A percentile compares a stretch with the other conserved stretches of the same genome.
phyloP scores from a whole-genome alignment of 2,888 invertebrate genomes.

The Tenthredo amoena region DNA sequence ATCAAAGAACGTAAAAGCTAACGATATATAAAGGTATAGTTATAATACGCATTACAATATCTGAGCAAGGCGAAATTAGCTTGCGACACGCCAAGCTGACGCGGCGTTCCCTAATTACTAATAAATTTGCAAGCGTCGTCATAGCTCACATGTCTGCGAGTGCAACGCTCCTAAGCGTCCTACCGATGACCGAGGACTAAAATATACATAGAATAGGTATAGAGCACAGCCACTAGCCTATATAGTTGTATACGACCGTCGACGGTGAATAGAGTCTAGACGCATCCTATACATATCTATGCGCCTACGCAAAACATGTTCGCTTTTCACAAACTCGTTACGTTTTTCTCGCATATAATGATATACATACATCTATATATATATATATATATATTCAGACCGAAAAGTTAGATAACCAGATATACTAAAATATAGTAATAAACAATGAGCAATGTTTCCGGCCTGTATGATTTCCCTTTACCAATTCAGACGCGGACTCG shows the following conservation, averaged over 20 bases:
- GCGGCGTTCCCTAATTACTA: background rate
- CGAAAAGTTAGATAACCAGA: background rate
- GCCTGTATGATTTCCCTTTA: background rate
- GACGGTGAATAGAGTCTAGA: background rate
- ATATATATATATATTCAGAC: background rate
- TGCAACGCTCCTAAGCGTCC: slow-evolving; percentile 37
- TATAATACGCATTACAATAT: background rate
- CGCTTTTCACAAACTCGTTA: background rate
- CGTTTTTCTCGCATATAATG: background rate
- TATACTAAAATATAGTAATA: background rate
- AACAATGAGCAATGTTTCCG: background rate
- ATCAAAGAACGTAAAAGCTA: background rate
- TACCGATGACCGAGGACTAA: slow-evolving; percentile 30
- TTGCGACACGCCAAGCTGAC: background rate
- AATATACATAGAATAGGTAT: slow-evolving; percentile 23
- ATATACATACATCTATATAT: background rate
- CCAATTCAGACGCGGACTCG: background rate
- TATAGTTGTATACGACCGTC: background rate
- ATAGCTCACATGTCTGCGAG: slow-evolving; percentile 8
- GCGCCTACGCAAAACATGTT: background rate
- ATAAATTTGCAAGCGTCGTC: slow-evolving; percentile 27
- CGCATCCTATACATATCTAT: background rate
- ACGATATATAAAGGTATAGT: background rate
- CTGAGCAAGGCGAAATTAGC: background rate
- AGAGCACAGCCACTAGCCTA: background rate